Percentiles rank a stretch among this genome's conserved stretches.
phyloP scores from a whole-genome alignment of 2,888 invertebrate genomes.

The Lasioglossum marginatum region DNA sequence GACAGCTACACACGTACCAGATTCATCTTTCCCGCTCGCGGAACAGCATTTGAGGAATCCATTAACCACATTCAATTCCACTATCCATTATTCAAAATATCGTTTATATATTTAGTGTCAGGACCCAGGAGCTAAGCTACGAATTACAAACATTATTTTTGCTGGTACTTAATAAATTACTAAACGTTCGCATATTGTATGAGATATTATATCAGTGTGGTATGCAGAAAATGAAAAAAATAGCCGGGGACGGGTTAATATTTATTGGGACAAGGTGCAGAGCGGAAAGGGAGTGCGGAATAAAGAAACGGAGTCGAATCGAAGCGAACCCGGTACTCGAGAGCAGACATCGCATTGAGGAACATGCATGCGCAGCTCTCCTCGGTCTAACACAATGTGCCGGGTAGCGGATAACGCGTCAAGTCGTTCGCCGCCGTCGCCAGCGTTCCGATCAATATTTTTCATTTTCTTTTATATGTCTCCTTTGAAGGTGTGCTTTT shows the following conservation, averaged over 20 bases:
- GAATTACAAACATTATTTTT: too few relatives aligned
- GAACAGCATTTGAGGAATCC: too few relatives aligned
- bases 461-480: constrained; percentile 63
- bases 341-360: constrained; percentile 37
- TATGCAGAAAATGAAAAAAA: not conserved
- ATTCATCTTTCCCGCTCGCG: too few relatives aligned
- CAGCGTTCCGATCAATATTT: constrained; percentile 56
- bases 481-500: not conserved
- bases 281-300: not conserved
- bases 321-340: constrained; percentile 23
- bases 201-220: too few relatives aligned
- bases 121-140: too few relatives aligned
- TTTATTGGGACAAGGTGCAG: not conserved
- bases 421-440: constrained; percentile 1
- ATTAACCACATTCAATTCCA: too few relatives aligned
- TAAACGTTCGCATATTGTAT: not conserved
- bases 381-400: constrained; percentile 20
- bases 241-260: not conserved
- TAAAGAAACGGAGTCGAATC: constrained; percentile 6
- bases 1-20: too few relatives aligned
- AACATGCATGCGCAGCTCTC: constrained; percentile 27
- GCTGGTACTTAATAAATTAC: not conserved
- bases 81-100: too few relatives aligned
- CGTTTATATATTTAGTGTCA: too few relatives aligned
- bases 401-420: constrained; percentile 39